These are phyloP conservation scores for Machimus atricapillus DNA, from an alignment of 2,888 invertebrate genomes.

Conservation along the genomic window DNA sequence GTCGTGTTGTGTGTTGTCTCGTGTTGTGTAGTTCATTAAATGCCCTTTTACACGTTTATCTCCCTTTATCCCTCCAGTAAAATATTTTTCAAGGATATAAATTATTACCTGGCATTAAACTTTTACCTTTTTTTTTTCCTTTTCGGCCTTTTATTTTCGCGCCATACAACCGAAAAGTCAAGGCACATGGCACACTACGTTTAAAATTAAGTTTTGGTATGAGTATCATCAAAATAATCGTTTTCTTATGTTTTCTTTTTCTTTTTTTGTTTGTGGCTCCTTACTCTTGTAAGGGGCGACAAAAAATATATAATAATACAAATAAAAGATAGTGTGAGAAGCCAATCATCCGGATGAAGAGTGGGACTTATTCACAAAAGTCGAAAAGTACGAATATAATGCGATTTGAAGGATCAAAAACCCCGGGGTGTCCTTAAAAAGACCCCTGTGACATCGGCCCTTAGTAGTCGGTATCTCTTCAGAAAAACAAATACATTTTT, in stretches of 20 bases:
- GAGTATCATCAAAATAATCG: neutral
- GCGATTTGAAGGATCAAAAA: neutral
- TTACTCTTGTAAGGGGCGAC: no score
- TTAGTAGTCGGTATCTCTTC: neutral
- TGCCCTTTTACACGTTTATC: neutral
- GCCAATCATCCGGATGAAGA: conserved; percentile 20
- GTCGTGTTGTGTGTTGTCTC: neutral
- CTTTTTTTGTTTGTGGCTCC: no score
- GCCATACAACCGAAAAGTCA: neutral
- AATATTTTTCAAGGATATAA: conserved; percentile 22
- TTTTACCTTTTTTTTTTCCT: neutral
- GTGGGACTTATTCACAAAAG: neutral
- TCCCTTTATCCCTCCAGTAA: neutral
- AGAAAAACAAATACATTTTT: no score
- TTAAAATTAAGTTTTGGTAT: neutral
- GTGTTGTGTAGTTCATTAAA: conserved; percentile 26
- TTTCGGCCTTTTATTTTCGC: neutral
- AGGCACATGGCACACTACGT: neutral
- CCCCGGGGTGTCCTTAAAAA: neutral
- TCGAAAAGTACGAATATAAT: conserved; percentile 20
- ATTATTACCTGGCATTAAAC: conserved; percentile 35
- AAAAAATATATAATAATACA: no score
- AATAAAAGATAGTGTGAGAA: neutral
- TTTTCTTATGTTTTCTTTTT: neutral
- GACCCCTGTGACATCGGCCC: neutral